Conservation (phyloP, 2,888 invertebrate species). For the Eilema griseolum region DNA sequence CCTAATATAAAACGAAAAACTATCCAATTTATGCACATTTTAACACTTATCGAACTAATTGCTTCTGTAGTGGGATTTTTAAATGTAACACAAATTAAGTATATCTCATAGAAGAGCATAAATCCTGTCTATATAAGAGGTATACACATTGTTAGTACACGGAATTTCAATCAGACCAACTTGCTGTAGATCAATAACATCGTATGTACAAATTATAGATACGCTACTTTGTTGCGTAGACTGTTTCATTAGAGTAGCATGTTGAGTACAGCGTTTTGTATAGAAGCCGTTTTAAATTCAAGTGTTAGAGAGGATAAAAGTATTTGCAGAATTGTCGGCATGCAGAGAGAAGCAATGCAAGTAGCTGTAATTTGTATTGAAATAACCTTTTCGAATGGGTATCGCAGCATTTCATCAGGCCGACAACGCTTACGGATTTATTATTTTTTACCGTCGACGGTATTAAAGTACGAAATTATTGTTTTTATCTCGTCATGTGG, state of each 20-base stretch:
- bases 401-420: slow-evolving; percentile 83
- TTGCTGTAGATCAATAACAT: slow-evolving; percentile 26
- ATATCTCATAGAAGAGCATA: slow-evolving; percentile 76
- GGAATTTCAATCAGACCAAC: slow-evolving; percentile 84
- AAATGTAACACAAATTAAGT: slow-evolving; percentile 73
- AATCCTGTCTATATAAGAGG: slow-evolving; percentile 73
- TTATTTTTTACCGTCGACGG: slow-evolving; percentile 82
- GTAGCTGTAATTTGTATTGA: slow-evolving; percentile 86
- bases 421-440: slow-evolving; percentile 77
- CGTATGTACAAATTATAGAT: slow-evolving; percentile 31
- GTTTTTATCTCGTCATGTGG: slow-evolving; percentile 84
- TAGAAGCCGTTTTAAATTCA: slow-evolving; percentile 50
- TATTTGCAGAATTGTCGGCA: slow-evolving; percentile 86
- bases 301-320: slow-evolving; percentile 78
- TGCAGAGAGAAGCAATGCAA: slow-evolving; percentile 79
- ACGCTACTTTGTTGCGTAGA: slow-evolving; percentile 37
- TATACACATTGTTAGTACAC: slow-evolving; percentile 82
- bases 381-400: slow-evolving; percentile 84
- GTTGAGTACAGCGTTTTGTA: slow-evolving; percentile 25
- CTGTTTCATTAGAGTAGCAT: slow-evolving; percentile 32
- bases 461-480: slow-evolving; percentile 85
- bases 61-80: slow-evolving; percentile 74
- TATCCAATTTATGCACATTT: slow-evolving; percentile 71
- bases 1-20: slow-evolving; percentile 56
- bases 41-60: slow-evolving; percentile 81